Base-by-base conservation (phyloP, 2,888 invertebrate genomes). In the Dynastes hyllus region DNA sequence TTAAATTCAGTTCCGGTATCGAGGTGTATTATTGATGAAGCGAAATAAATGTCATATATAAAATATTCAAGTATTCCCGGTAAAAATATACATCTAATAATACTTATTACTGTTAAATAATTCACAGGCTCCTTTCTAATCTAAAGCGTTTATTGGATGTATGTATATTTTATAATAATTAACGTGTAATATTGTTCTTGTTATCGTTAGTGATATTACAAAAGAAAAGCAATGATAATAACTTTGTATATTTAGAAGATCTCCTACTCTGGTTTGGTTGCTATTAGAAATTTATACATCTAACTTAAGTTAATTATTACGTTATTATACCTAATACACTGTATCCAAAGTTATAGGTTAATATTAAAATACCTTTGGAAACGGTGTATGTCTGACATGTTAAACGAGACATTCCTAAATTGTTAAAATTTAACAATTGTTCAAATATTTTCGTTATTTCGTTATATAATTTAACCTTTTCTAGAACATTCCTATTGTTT, bases 21-120 rank as follows among this genome's bases (percentile, higher is more conserved):
- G 55, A 22, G 9, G 8, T 58, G 22, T 27, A 22, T 58, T 58
- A 58, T 58, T 58, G 5, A 67, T 50, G 55, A 58, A 22, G 55
- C 9, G 45, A 67, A 67, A 67, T 40, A 40, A 45, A 67, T 45
- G 66, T 67, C 66, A 22, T 45, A 67, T 22, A 45, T 67, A 27
- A 67, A 67, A 67, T 67, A 67, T 67, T 67, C 22, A 67, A 16
- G 9, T 13, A 37, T 1, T 2, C 22, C 1, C 63, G 11, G n/a
- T 32, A 51, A 69, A 69, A 69, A 69, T 69, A 69, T 51, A 69
- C 29, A 51, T 69, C 51, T 53, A 69, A 69, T 50, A 69, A 69
- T 27, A 69, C 27, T 51, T 22, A 63, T n/a, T 32, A 11, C 29
- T 50, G n/a, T 27, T 69, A 51, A 69, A 69, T 69, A 69, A 51